Conservation (phyloP, 2,888 invertebrate species). For the Nomada ferruginata region DNA sequence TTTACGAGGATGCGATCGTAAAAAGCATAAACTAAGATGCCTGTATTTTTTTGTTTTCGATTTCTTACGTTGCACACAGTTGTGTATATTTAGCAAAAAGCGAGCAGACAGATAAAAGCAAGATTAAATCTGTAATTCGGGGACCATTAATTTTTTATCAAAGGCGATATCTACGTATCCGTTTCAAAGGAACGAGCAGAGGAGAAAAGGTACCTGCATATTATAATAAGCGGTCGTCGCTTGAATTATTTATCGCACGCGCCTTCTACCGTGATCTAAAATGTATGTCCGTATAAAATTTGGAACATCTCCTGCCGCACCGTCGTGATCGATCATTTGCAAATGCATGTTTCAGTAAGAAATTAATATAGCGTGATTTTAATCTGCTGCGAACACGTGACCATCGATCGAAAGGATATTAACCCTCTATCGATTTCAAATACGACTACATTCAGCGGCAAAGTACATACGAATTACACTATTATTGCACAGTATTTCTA, state of each 20-base stretch:
- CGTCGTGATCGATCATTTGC: no score
- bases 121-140: neutral
- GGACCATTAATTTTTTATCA: conserved; percentile 5
- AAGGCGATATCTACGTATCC: neutral
- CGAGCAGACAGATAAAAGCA: neutral
- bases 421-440: no score
- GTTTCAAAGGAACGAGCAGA: neutral
- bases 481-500: no score
- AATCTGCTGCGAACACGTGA: no score
- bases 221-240: neutral
- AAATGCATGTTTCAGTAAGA: no score
- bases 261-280: neutral
- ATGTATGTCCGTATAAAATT: neutral
- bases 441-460: no score
- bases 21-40: neutral
- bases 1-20: neutral
- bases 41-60: neutral
- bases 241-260: neutral
- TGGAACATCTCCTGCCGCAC: neutral
- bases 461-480: no score
- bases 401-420: no score
- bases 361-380: no score
- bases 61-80: neutral
- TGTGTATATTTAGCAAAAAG: neutral
- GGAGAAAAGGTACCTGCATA: neutral